These are phyloP conservation scores for Petroica traversi DNA, from an alignment of 2,113 vertebrate genomes.

Conservation along the genomic window DNA sequence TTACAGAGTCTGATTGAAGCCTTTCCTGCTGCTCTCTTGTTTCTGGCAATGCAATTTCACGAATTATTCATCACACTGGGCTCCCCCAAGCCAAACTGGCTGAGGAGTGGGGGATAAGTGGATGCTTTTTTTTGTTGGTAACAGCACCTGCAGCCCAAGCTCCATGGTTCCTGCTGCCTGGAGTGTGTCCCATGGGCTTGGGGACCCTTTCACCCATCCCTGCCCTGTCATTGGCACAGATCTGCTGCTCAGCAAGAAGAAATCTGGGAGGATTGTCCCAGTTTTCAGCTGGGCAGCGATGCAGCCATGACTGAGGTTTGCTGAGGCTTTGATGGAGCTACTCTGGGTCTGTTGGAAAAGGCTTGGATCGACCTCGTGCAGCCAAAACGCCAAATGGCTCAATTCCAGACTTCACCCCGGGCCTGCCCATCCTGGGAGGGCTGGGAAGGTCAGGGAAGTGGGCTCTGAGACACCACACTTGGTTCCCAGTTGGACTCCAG, in stretches of 20 bases:
- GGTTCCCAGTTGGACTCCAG: background rate
- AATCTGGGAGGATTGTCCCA: background rate
- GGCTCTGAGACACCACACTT: fast-evolving
- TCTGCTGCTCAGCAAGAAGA: background rate
- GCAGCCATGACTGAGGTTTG: fast-evolving
- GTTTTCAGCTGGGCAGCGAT: background rate
- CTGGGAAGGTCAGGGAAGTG: background rate
- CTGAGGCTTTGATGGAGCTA: background rate
- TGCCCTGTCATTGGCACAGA: background rate
- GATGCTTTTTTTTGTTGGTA: background rate
- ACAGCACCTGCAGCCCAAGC: background rate
- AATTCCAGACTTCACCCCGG: background rate
- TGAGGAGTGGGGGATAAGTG: background rate
- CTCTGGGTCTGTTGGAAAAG: background rate
- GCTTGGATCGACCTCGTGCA: background rate
- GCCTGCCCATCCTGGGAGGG: background rate
- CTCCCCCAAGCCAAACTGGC: background rate
- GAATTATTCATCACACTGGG: background rate
- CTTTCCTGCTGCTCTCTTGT: background rate
- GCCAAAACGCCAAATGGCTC: background rate
- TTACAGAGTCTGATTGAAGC: background rate
- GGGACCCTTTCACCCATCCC: background rate
- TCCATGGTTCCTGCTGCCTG: fast-evolving
- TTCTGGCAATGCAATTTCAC: background rate
- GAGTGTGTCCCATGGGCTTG: background rate